These are phyloP conservation scores for Rapana venosa DNA, from an alignment of 2,888 invertebrate species.

Conservation along the genomic window DNA sequence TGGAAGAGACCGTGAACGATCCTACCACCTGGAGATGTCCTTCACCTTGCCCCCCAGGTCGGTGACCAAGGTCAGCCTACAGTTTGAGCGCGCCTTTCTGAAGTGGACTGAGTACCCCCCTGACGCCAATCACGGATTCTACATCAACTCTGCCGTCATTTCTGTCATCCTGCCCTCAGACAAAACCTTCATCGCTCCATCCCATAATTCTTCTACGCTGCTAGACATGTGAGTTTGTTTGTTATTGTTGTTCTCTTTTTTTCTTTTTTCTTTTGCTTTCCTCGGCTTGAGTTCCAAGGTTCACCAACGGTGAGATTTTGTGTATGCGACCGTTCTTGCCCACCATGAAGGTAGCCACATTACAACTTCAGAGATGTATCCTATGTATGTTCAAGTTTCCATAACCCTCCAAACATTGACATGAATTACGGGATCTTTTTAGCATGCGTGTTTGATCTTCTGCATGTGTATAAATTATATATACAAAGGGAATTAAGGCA, in stretches of 20 bases:
- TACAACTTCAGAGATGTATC: too few species aligned
- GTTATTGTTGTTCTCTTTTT: neutral
- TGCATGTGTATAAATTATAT: too few species aligned
- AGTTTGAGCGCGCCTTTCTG: conserved; percentile 96
- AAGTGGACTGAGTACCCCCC: conserved; percentile 99
- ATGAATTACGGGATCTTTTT: too few species aligned
- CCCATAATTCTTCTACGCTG: conserved; percentile 84
- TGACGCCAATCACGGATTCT: conserved; percentile 99
- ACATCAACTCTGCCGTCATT: conserved; percentile 92
- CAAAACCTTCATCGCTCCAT: conserved; percentile 87
- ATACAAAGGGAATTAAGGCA: too few species aligned
- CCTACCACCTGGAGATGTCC: conserved; percentile 91
- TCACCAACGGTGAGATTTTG: too few species aligned
- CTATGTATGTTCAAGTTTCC: too few species aligned
- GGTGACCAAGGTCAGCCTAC: conserved; percentile 88
- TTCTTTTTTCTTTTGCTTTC: neutral
- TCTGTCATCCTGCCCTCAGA: conserved; percentile 88
- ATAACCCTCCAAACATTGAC: too few species aligned
- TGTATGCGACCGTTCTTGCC: too few species aligned
- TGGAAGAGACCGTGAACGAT: conserved; percentile 89
- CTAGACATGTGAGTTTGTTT: conserved; percentile 48
- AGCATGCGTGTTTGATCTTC: too few species aligned
- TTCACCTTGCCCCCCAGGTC: conserved; percentile 89
- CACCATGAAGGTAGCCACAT: too few species aligned
- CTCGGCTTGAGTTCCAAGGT: too few species aligned